Base-by-base conservation (phyloP, 2,888 invertebrate genomes). In the Polylopha cassiicola region DNA sequence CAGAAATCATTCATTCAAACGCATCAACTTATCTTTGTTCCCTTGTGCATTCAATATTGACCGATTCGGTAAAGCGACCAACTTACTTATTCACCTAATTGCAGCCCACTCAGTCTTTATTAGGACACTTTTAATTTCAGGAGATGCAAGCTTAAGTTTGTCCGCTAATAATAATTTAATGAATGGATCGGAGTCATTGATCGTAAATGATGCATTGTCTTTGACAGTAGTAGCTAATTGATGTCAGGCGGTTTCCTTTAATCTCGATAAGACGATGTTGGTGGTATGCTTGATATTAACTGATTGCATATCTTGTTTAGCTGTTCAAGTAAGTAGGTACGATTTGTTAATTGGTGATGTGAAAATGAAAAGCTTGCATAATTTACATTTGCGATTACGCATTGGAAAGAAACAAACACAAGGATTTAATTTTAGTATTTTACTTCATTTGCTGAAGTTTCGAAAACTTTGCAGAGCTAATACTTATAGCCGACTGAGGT, bases 181-280 rank as follows among this genome's bases (percentile, higher is more conserved):
- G 66, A 70, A 73, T 78, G 58, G 55, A 53, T 57, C 69, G 63
- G 58, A 47, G 47, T 67, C 74, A 77, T 79, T 80, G 75, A 80
- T 62, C 50, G 58, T 58, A 57, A 72, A 73, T 60, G 76, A 63
- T 44, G 56, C 69, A 76, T 76, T 80, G 79, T 81, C 68, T 63
- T 53, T 50, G 48, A 58, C 62, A 60, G 57, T 55, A 58, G 64
- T 52, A 55, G 52, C 61, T 73, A 74, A 77, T 79, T 77, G 72
- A 67, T 61, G 57, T 49, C 47, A 49, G 46, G 65, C 77, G 74
- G 79, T 51, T 36, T 51, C 53, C 67, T 75, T 75, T 74, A 51
- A 61, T 52, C 43, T 44, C 44, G 68, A 73, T 70, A 69, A 65
- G 44, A 42, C 63, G 50, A 52, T 58, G 61, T 53, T 58, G 71